Conservation (phyloP, 1,140 invertebrate species). For the Dendroctonus ponderosae region DNA sequence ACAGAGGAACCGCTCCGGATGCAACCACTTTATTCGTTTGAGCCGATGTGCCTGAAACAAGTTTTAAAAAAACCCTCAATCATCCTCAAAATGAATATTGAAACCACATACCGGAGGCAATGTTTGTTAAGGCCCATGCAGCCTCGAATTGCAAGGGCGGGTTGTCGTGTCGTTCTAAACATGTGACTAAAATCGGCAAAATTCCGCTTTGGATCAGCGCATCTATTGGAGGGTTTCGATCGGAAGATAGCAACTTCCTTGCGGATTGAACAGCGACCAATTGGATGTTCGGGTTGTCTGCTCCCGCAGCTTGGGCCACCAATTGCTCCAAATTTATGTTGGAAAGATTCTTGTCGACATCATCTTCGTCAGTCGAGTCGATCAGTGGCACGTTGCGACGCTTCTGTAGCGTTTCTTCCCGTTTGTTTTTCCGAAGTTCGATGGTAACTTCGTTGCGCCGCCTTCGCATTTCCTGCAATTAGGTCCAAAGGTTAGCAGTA, state of each 20-base stretch:
- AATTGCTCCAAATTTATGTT: slow-evolving; percentile 67
- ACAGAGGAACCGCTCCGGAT: slow-evolving; percentile 93
- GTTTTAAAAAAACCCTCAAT: background rate
- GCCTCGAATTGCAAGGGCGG: slow-evolving; percentile 96
- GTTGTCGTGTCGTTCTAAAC: slow-evolving; percentile 83
- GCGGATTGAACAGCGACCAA: slow-evolving; percentile 82
- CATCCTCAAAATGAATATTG: background rate
- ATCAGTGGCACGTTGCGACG: slow-evolving; percentile 87
- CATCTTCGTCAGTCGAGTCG: slow-evolving; percentile 80
- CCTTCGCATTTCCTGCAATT: slow-evolving; percentile 86
- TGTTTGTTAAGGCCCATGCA: slow-evolving; percentile 98
- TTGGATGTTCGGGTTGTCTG: slow-evolving; percentile 69
- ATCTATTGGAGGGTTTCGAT: slow-evolving; percentile 99
- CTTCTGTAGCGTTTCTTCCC: slow-evolving; percentile 94
- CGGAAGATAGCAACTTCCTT: slow-evolving; percentile 92
- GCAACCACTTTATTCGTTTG: slow-evolving; percentile 95
- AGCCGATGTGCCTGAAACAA: slow-evolving; percentile 73
- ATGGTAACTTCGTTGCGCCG: slow-evolving; percentile 93
- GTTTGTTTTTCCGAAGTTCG: slow-evolving; percentile 94
- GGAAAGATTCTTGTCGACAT: slow-evolving; percentile 66
- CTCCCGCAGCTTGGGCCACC: slow-evolving; percentile 70
- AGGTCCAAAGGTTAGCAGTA: no score
- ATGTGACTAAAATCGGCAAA: slow-evolving; percentile 89
- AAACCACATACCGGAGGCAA: slow-evolving; percentile 67
- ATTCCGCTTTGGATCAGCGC: slow-evolving; percentile 90